Conservation (phyloP, 2,888 invertebrate species). For the Ormyrus rosae region DNA sequence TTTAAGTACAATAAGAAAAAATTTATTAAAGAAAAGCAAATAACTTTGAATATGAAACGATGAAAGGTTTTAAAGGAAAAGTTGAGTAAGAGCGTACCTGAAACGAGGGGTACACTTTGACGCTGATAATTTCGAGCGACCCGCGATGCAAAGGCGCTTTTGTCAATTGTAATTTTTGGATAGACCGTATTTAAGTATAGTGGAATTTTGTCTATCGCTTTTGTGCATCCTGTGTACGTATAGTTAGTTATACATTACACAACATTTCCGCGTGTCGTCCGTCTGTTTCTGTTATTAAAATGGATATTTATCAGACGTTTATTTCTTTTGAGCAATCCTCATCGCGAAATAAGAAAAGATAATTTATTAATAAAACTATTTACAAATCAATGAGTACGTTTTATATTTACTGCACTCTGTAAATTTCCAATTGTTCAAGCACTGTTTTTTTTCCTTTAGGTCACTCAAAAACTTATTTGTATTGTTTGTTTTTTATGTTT, state of each 20-base stretch:
- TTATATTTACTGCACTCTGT: not conserved
- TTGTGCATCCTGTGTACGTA: conserved; percentile 56
- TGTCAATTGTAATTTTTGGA: conserved; percentile 74
- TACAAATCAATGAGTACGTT: conserved; percentile 66
- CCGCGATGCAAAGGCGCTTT: conserved; percentile 70
- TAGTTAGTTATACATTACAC: conserved; percentile 66
- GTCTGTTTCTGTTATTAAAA: conserved; percentile 71
- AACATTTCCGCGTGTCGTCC: conserved; percentile 66
- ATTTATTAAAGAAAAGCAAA: conserved; percentile 40
- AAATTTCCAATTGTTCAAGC: too few relatives aligned
- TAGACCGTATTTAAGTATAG: conserved; percentile 66
- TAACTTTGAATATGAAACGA: conserved; percentile 46
- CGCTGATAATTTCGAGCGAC: conserved; percentile 67
- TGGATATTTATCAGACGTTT: conserved; percentile 73
- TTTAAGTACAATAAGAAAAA: conserved; percentile 55
- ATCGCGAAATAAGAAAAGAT: conserved; percentile 68
- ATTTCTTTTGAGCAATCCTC: conserved; percentile 73
- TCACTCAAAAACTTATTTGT: too few relatives aligned
- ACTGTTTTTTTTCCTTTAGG: too few relatives aligned
- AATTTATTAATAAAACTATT: conserved; percentile 76
- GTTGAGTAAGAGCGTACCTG: conserved; percentile 29
- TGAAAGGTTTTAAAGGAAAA: conserved; percentile 36
- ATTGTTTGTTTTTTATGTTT: too few relatives aligned
- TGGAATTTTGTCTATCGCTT: conserved; percentile 65
- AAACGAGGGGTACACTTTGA: conserved; percentile 19